phyloP scores from a whole-genome alignment of 2,888 invertebrate genomes.

The Onthophagus sagittarius region DNA sequence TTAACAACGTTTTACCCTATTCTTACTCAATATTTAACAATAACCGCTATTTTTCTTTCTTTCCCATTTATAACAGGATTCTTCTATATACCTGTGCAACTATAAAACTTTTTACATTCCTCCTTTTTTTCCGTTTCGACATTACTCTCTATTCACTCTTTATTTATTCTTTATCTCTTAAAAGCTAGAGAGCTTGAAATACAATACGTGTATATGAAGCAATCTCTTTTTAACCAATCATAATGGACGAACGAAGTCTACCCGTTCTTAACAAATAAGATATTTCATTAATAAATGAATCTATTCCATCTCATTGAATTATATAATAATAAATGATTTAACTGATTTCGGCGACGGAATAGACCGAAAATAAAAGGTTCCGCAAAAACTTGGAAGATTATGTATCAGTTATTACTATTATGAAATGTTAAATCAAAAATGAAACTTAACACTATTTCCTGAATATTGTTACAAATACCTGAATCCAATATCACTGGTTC shows the following conservation, averaged over 20 bases:
- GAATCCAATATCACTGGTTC: constrained; percentile 35
- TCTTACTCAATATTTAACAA: constrained; percentile 49
- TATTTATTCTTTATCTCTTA: not conserved
- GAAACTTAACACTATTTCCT: constrained; percentile 20
- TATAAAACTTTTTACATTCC: not conserved
- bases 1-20: constrained; percentile 39
- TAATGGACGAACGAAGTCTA: not conserved
- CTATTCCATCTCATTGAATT: too few relatives aligned
- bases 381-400: constrained; percentile 7
- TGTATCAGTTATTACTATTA: constrained; percentile 24
- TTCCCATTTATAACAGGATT: constrained; percentile 29
- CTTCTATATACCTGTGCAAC: not conserved
- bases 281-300: not conserved
- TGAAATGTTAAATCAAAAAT: constrained; percentile 27
- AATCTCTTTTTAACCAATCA: not conserved
- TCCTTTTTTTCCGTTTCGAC: not conserved
- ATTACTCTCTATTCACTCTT: not conserved
- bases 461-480: constrained; percentile 32
- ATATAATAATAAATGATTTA: too few relatives aligned
- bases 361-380: not conserved
- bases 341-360: not conserved
- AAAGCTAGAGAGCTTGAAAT: not conserved
- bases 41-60: constrained; percentile 38
- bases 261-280: not conserved
- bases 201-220: not conserved